Base-by-base conservation (phyloP, 30 jellyfish, hydroid and myxozoan species). In the Clytia hemisphaerica region DNA sequence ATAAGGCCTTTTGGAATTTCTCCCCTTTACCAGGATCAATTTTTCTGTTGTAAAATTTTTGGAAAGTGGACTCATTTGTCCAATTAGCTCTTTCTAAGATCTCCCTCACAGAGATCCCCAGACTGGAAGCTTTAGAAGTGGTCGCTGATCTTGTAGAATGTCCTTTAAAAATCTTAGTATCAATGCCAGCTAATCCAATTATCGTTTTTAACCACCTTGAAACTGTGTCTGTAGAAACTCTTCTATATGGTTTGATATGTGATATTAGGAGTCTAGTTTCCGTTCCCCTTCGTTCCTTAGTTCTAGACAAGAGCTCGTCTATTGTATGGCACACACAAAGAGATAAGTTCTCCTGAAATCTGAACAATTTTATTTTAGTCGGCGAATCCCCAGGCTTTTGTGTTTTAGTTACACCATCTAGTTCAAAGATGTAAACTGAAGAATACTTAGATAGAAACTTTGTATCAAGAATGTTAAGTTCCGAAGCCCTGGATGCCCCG, bases 131-230 rank as follows among this genome's bases (percentile, higher is more conserved):
- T n/a, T n/a, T n/a, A n/a, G n/a, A n/a, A n/a, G n/a, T n/a, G n/a
- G 65, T 9, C 10, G 65, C 65, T 28, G 65, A 50, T 50, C 65
- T 50, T 9, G 65, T 50, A 7, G 65, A 50, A 50, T 50, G 65
- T 21, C 14, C 65, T 21, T 40, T 40, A 40, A 40, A 40, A 16
- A 40, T 40, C 10, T 42, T 42, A 42, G 54, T 42, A 42, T 42
- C 54, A 12, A 42, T 42, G 0, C 54, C 54, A 42, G 54, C 14
- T 42, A 42, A 42, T 21, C 0, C 14, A 22, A 51, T 12, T 14
- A 51, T 12, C 24, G 16, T 30, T 51, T 14, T 14, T 51, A 51
- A 14, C 1, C 66, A 51, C 0, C 66, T 51, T 0, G 66, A 51
- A 14, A 51, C 24, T 14, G 66, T 22, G 21, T 15, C 16, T 0